Evolutionary conservation across 2,888 invertebrate genomes (phyloP).

Genomic region (Salpingus planirostris): DNA sequence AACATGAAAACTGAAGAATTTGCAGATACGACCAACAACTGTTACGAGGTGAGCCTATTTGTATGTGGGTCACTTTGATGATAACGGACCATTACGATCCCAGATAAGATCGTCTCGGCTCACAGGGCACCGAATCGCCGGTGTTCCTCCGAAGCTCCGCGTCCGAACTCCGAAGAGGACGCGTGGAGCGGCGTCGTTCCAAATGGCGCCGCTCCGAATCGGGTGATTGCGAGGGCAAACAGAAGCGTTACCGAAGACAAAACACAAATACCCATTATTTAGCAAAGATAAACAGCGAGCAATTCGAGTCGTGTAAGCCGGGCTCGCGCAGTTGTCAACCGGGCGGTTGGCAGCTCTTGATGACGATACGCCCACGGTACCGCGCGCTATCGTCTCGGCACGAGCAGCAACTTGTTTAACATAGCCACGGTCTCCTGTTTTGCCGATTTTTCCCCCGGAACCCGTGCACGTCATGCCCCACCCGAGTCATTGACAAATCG

Average conservation of each 20-base stretch:
- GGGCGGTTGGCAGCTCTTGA: slow-evolving; percentile 17
- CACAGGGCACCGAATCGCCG: too few species aligned
- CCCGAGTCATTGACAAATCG: slow-evolving; percentile 16
- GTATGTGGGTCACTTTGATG: too few species aligned
- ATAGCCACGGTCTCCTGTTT: slow-evolving; percentile 16
- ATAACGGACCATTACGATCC: too few species aligned
- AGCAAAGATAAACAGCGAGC: slow-evolving; percentile 28
- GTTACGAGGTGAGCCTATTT: too few species aligned
- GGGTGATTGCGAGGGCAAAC: background rate
- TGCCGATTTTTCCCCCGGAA: slow-evolving; percentile 11
- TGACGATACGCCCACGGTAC: slow-evolving; percentile 18
- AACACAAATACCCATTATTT: slow-evolving; percentile 28
- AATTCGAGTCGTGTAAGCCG: slow-evolving; percentile 24
- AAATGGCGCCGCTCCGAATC: slow-evolving; percentile 1
- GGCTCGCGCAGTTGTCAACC: slow-evolving; percentile 21
- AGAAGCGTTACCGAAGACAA: slow-evolving; percentile 15
- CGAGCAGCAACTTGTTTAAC: slow-evolving; percentile 17
- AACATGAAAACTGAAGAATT: too few species aligned
- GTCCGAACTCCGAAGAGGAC: too few species aligned
- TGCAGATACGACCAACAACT: too few species aligned
- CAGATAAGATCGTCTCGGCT: too few species aligned
- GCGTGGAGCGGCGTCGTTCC: too few species aligned
- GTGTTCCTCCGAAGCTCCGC: too few species aligned
- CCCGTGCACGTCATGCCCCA: slow-evolving; percentile 4
- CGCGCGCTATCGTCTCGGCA: slow-evolving; percentile 11